Conservation (phyloP, 2,888 invertebrate genomes). For the Busseola fusca region DNA sequence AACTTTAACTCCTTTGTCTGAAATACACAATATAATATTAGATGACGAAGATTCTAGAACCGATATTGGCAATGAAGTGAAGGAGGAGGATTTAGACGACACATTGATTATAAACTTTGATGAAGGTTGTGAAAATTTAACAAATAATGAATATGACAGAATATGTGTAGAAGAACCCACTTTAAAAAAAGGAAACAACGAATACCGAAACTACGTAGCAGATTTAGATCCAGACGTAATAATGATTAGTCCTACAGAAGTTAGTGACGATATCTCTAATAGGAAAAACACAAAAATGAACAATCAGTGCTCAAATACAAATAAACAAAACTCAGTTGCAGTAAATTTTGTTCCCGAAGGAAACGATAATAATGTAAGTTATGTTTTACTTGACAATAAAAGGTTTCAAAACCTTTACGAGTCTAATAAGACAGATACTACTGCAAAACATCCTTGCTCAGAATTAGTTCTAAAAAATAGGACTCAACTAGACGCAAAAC, state of each 20-base stretch:
- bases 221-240: background rate
- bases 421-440: background rate
- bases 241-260: slow-evolving; percentile 2
- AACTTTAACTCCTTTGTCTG: background rate
- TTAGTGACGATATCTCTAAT: background rate
- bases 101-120: slow-evolving; percentile 9
- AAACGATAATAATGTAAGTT: slow-evolving; percentile 13
- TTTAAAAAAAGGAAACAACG: background rate
- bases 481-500: background rate
- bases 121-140: background rate
- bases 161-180: slow-evolving; percentile 26
- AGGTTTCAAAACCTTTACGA: background rate
- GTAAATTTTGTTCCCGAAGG: background rate
- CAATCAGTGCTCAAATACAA: background rate
- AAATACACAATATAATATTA: background rate
- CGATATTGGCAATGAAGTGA: background rate
- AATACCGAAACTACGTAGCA: background rate
- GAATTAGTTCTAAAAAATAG: background rate
- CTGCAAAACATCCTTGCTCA: background rate
- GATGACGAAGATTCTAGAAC: background rate
- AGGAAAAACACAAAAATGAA: slow-evolving; percentile 6
- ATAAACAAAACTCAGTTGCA: background rate
- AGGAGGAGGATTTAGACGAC: background rate
- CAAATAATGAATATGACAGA: background rate
- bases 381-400: slow-evolving; percentile 3